These are phyloP conservation scores for Allophyes oxyacanthae DNA, from an alignment of 2,888 invertebrate genomes.

Conservation along the genomic window DNA sequence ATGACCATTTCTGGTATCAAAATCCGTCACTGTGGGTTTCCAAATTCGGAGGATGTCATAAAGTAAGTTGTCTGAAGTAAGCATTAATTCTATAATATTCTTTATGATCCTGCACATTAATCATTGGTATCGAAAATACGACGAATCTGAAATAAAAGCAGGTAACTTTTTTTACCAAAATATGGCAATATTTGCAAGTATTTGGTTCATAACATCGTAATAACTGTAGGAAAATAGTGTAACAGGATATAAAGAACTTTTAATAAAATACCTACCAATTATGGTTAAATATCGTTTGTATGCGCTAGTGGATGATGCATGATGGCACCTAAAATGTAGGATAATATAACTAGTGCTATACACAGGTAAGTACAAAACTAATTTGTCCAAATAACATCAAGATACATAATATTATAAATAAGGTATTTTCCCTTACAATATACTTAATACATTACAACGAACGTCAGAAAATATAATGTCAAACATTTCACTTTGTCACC, in stretches of 20 bases:
- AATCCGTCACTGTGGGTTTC: background rate
- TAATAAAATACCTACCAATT: slow-evolving; percentile 19
- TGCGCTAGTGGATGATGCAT: slow-evolving; percentile 8
- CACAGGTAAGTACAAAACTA: slow-evolving; percentile 11
- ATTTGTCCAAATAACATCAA: slow-evolving; percentile 33
- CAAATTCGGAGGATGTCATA: background rate
- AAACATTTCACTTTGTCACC: slow-evolving; percentile 2
- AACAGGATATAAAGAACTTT: background rate
- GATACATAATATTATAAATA: slow-evolving; percentile 27
- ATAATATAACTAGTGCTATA: slow-evolving; percentile 1
- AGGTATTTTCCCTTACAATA: slow-evolving; percentile 11
- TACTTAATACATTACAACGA: slow-evolving; percentile 36
- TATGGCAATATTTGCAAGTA: too few species aligned
- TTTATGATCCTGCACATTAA: slow-evolving; percentile 18
- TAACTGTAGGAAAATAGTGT: too few species aligned
- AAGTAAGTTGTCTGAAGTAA: background rate
- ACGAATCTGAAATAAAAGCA: slow-evolving; percentile 18
- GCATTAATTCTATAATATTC: slow-evolving; percentile 11
- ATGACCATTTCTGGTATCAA: slow-evolving; percentile 7
- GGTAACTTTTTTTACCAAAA: background rate
- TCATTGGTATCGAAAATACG: slow-evolving; percentile 5
- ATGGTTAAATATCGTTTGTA: slow-evolving; percentile 3
- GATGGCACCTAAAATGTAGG: slow-evolving; percentile 2
- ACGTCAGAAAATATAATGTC: slow-evolving; percentile 21
- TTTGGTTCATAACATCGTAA: too few species aligned